A percentile compares a stretch with the other conserved stretches of the same genome.
phyloP scores from a whole-genome alignment of 2,888 invertebrate species.

The Coleophora deauratella region DNA sequence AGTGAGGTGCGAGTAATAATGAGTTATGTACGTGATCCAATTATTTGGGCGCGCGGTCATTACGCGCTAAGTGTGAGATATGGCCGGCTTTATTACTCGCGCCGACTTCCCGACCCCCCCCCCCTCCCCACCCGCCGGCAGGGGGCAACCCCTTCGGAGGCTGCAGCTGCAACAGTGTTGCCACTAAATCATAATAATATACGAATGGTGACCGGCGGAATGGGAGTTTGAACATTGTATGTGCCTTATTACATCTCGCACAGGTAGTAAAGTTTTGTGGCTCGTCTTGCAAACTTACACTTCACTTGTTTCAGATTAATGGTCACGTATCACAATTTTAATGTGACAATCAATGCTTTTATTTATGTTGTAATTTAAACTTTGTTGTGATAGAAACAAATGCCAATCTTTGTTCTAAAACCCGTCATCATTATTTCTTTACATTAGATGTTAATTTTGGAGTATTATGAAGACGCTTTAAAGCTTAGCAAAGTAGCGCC shows the following conservation, averaged over 20 bases:
- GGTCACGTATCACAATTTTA: too few relatives aligned
- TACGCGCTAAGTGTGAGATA: slow-evolving; percentile 76
- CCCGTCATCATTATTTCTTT: too few relatives aligned
- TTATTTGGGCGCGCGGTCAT: slow-evolving; percentile 75
- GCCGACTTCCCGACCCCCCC: slow-evolving; percentile 41
- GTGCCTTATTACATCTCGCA: too few relatives aligned
- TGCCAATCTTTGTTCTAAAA: too few relatives aligned
- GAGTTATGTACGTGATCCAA: slow-evolving; percentile 76
- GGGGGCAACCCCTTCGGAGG: slow-evolving; percentile 31
- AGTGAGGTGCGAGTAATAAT: slow-evolving; percentile 73
- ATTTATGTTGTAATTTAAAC: too few relatives aligned
- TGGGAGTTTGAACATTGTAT: slow-evolving; percentile 14
- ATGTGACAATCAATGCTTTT: too few relatives aligned
- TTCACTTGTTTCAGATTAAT: too few relatives aligned
- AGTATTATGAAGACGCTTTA: too few relatives aligned
- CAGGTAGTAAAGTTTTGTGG: slow-evolving; percentile 2
- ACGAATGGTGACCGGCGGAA: slow-evolving; percentile 41
- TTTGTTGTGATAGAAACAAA: too few relatives aligned
- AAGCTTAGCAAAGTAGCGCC: too few relatives aligned
- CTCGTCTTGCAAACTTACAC: too few relatives aligned
- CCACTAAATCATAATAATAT: slow-evolving; percentile 68
- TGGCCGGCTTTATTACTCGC: slow-evolving; percentile 69
- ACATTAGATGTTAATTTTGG: too few relatives aligned
- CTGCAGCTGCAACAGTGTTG: slow-evolving; percentile 47
- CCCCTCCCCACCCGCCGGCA: slow-evolving; percentile 7